A percentile compares a stretch with the other conserved stretches of the same genome.
Evolutionary conservation across 2,888 invertebrate genomes (phyloP).

Genomic region (Caenorhabditis macrosperma): DNA sequence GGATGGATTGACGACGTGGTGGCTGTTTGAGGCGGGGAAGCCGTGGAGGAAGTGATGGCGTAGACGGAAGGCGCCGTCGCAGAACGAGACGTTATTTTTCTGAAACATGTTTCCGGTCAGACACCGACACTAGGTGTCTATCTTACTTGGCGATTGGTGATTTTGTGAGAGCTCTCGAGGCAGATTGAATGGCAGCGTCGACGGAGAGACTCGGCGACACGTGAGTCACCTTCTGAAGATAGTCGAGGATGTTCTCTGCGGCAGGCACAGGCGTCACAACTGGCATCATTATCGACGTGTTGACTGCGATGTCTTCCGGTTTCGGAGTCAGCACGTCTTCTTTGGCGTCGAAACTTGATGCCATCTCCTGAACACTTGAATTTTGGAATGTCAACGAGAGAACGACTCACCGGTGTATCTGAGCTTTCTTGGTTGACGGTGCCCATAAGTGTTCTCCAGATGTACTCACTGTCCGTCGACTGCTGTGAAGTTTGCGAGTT

Average conservation of each 20-base stretch:
- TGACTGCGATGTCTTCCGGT: constrained; percentile 19
- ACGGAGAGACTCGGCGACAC: constrained; percentile 44
- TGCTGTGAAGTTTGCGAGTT: constrained; percentile 50
- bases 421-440: constrained; percentile 49
- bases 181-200: constrained; percentile 40
- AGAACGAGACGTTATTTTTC: constrained; percentile 50
- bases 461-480: constrained; percentile 48
- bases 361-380: constrained; percentile 37
- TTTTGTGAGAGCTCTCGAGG: constrained; percentile 19
- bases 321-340: background rate
- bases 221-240: constrained; percentile 31
- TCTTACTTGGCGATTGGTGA: constrained; percentile 44
- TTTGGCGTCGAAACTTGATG: constrained; percentile 26
- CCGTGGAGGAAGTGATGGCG: constrained; percentile 50
- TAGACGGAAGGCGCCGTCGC: constrained; percentile 58
- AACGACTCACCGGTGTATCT: constrained; percentile 38
- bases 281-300: constrained; percentile 19
- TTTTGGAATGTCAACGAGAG: background rate
- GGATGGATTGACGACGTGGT: constrained; percentile 14
- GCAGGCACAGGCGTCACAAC: constrained; percentile 3
- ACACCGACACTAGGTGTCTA: background rate
- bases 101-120: background rate
- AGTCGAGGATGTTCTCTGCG: constrained; percentile 36
- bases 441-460: constrained; percentile 24
- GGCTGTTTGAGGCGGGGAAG: constrained; percentile 46